Evolutionary conservation across 2,797 vertebrate genomes (phyloP).

Genomic region (Lagodon rhomboides): DNA sequence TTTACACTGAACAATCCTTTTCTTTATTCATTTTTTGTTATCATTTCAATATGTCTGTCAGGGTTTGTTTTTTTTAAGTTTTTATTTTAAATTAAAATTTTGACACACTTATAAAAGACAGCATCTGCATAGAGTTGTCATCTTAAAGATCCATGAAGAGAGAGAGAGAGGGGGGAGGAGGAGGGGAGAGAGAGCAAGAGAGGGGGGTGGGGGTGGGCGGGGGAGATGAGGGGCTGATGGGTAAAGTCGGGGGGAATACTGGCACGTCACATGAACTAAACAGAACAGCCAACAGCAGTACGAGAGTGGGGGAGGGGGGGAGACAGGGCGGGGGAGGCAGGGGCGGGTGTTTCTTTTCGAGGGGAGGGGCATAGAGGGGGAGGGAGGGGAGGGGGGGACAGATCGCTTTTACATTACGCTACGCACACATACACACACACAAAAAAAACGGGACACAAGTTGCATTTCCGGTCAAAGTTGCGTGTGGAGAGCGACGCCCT

Average conservation of each 20-base stretch:
- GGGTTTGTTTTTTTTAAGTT: slow-evolving; percentile 83
- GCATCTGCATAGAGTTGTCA: slow-evolving; percentile 93
- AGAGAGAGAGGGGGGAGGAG: slow-evolving; percentile 34
- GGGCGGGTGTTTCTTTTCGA: slow-evolving; percentile 12
- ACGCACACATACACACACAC: slow-evolving; percentile 89
- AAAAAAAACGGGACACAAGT: slow-evolving; percentile 89
- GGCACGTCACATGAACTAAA: slow-evolving; percentile 84
- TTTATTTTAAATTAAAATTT: slow-evolving; percentile 89
- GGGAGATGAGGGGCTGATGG: slow-evolving; percentile 29
- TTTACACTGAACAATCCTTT: slow-evolving; percentile 90
- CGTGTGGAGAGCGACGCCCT: slow-evolving; percentile 43
- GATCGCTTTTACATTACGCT: slow-evolving; percentile 89
- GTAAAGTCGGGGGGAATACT: slow-evolving; percentile 66
- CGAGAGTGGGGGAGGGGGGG: slow-evolving; percentile 67
- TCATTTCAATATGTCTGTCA: slow-evolving; percentile 89
- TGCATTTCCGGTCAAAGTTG: slow-evolving; percentile 89
- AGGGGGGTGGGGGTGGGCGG: slow-evolving; percentile 22
- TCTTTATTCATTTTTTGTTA: slow-evolving; percentile 88
- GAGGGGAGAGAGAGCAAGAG: slow-evolving; percentile 45
- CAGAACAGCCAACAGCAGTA: slow-evolving; percentile 85
- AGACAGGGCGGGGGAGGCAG: slow-evolving; percentile 44
- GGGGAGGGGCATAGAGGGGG: slow-evolving; percentile 15
- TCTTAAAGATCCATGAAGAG: slow-evolving; percentile 90
- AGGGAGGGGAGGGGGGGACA: slow-evolving; percentile 68
- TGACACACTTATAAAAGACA: slow-evolving; percentile 92